These are phyloP conservation scores for Drosophila atroscutellata DNA, from an alignment of 2,888 invertebrate species.

Conservation along the genomic window DNA sequence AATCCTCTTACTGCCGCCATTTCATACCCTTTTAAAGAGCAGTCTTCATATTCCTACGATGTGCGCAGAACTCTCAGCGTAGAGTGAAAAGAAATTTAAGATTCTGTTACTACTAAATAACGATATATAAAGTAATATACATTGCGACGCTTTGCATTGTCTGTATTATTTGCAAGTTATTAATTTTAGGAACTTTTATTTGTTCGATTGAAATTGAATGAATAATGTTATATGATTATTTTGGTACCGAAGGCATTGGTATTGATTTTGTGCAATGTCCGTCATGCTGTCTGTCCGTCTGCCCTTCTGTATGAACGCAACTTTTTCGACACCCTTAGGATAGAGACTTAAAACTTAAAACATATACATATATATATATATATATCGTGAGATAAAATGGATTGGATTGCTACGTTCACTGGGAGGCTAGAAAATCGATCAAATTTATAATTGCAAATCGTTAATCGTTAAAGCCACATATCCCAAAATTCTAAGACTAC, in stretches of 20 bases:
- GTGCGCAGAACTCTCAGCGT: background rate
- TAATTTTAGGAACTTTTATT: background rate
- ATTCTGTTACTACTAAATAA: too few species aligned
- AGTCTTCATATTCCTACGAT: slow-evolving; percentile 4
- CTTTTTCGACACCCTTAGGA: background rate
- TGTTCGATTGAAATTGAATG: background rate
- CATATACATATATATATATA: too few species aligned
- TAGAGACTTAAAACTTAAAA: background rate
- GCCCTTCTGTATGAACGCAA: background rate
- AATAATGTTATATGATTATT: background rate
- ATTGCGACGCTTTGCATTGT: background rate
- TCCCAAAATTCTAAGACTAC: background rate
- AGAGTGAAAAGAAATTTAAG: background rate
- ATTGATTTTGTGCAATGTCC: background rate
- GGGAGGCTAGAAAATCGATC: background rate
- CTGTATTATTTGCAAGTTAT: background rate
- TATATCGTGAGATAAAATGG: too few species aligned
- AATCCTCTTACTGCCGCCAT: slow-evolving; percentile 62
- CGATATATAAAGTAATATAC: background rate
- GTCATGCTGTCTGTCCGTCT: background rate
- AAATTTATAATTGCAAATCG: too few species aligned
- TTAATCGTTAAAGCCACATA: too few species aligned
- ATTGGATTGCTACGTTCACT: too few species aligned
- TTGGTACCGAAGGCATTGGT: background rate
- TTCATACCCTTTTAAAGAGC: slow-evolving; percentile 34